Evolutionary conservation across 1,140 invertebrate genomes (phyloP), one percentile per base, ranked within the genome.

Genomic region (Anadara kagoshimensis): DNA sequence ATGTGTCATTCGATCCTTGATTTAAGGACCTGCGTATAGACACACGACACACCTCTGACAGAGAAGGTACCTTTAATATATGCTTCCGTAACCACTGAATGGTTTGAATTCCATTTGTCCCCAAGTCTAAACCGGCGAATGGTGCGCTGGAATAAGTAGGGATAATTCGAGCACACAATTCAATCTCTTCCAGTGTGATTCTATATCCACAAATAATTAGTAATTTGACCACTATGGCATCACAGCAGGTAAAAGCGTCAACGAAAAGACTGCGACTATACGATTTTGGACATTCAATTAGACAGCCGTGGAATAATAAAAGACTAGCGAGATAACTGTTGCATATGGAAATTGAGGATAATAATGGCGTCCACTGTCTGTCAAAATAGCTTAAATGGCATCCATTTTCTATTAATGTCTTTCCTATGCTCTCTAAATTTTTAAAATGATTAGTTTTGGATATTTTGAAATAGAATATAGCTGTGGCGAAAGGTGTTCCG

Each of bases 401-500:
- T 0, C 83, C 81, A 36, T 79, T 71, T n/a, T 85, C 78, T 18
- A 87, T 83, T 0, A 87, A 62, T 29, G 75, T 62, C 29, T 78
- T 71, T 16, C 81, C 75, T 16, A 85, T 77, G 16, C 67, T 73
- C 22, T 85, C 84, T 24, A 87, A 56, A 16, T 62, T 78, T 18
- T 59, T 69, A 69, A 84, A 85, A n/a, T 79, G 65, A 59, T 81
- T 82, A 44, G 75, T 72, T 64, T 78, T 75, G 14, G 85, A 77
- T 29, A 87, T 86, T 67, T 79, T 76, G 64, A 80, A 84, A 66
- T 85, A 86, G 70, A 87, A 87, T 7, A 86, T 78, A 4, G 84
- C 84, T 0, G 82, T 85, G 8, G 85, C 75, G 77, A 87, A 87
- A 0, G 85, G 83, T 7, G 83, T 81, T 49, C 81, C 79, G 20